Conservation (phyloP, 2,113 vertebrate genomes). For the Kryptolebias marmoratus region DNA sequence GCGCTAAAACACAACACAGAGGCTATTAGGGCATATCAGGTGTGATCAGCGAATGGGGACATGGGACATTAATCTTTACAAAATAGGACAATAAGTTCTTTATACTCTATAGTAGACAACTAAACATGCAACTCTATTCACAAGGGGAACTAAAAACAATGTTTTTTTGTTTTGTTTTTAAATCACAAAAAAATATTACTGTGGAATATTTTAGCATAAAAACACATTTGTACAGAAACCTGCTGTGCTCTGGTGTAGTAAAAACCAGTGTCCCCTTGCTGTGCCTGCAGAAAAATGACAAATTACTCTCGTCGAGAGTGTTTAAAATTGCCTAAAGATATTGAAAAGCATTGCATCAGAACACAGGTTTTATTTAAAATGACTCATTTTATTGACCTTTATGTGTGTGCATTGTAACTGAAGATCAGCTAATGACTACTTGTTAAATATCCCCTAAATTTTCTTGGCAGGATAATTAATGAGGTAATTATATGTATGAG, state of each 20-base stretch:
- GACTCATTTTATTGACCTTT: slow-evolving; percentile 74
- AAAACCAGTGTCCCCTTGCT: slow-evolving; percentile 6
- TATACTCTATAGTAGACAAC: background rate
- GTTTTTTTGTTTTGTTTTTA: too few relatives aligned
- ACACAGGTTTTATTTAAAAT: slow-evolving; percentile 64
- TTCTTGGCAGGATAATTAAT: slow-evolving; percentile 74
- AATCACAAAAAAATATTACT: background rate
- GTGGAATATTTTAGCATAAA: background rate
- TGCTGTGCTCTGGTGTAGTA: background rate
- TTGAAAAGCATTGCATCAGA: slow-evolving; percentile 46
- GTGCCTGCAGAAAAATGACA: slow-evolving; percentile 44
- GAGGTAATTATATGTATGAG: slow-evolving; percentile 70
- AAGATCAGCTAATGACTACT: slow-evolving; percentile 77
- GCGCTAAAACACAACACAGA: slow-evolving; percentile 41
- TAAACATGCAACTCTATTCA: background rate
- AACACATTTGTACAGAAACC: background rate
- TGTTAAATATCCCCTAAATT: slow-evolving; percentile 72
- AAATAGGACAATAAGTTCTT: slow-evolving; percentile 24
- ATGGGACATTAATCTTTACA: slow-evolving; percentile 48
- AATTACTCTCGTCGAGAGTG: slow-evolving; percentile 28
- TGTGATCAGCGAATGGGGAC: slow-evolving; percentile 30
- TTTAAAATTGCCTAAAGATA: slow-evolving; percentile 41
- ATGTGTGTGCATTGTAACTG: slow-evolving; percentile 64
- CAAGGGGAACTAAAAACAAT: background rate
- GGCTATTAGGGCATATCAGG: slow-evolving; percentile 53